Evolutionary conservation across 1,140 invertebrate genomes (phyloP), one percentile per base, ranked within the genome.

Genomic region (Eueides isabella): DNA sequence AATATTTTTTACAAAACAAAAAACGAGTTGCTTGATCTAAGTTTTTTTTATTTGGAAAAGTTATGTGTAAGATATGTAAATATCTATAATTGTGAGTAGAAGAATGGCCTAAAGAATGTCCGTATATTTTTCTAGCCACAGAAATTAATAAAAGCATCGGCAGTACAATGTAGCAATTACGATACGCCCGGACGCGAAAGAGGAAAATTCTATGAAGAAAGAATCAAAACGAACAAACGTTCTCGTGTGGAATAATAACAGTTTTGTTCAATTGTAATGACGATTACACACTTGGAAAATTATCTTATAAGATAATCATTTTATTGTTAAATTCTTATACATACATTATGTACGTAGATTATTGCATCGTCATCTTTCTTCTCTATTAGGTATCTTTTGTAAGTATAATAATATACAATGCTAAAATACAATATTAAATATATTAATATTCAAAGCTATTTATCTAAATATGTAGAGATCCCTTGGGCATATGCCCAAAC

Each of bases 241-340:
- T 61, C 33, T 68, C 48, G 23, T 26, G 48, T 55, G 48, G 48
- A 55, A 55, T 55, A 55, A 55, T 55, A 26, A 55, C 48, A 55
- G 9, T 55, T 55, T 55, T 55, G 48, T 26, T 26, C 48, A 11
- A 55, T 55, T 55, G 19, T 55, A 55, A 55, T 19, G 48, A 55
- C 19, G 23, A 55, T 55, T 55, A 55, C 9, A 26, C 48, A 23
- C 7, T 55, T 23, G 19, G 3, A 55, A 19, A 12, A 55, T 11
- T 9, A 12, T 44, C 5, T 44, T 44, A 44, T 44, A 26, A 11
- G 48, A 55, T 55, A 23, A 55, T 55, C n/a, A 55, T 19, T 55
- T 55, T 55, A 55, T 48, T 48, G 23, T 55, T 55, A 23, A 48
- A 48, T 48, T 23, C n/a, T 44, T 55, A 55, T 55, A 44, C 41